These are phyloP conservation scores for Lepidonotus clava DNA, from an alignment of 2,888 invertebrate species.

Conservation along the genomic window DNA sequence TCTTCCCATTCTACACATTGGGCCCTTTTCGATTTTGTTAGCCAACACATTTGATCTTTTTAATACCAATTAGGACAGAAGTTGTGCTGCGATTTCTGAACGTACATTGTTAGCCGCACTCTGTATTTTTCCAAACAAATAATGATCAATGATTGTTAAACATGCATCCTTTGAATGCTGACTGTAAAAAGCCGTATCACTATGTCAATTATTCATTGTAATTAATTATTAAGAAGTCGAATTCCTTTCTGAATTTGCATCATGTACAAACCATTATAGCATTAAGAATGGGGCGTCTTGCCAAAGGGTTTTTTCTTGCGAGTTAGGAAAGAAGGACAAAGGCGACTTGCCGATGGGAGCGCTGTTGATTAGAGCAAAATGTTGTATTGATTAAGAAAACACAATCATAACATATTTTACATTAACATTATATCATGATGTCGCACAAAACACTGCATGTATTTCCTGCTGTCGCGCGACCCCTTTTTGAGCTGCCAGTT, in stretches of 20 bases:
- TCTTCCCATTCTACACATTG: neutral
- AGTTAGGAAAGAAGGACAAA: neutral
- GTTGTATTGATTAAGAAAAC: conserved; percentile 14
- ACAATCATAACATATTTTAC: neutral
- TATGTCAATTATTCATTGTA: conserved; percentile 31
- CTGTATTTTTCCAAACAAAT: too few relatives aligned
- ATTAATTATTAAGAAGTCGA: conserved; percentile 18
- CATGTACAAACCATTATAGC: conserved; percentile 33
- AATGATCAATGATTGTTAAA: neutral
- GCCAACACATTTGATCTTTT: too few relatives aligned
- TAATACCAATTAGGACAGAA: too few relatives aligned
- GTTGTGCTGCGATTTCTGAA: too few relatives aligned
- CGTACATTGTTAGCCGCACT: conserved; percentile 29
- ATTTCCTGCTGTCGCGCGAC: too few relatives aligned
- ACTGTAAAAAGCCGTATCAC: conserved; percentile 20
- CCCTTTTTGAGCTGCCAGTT: too few relatives aligned
- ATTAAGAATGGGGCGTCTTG: conserved; percentile 25
- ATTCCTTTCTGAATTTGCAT: conserved; percentile 24
- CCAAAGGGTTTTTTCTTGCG: neutral
- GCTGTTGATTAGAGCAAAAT: conserved; percentile 26
- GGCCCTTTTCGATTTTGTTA: too few relatives aligned
- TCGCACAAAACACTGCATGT: too few relatives aligned
- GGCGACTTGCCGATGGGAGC: conserved; percentile 18
- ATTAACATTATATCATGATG: conserved; percentile 15
- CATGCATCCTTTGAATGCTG: neutral